Evolutionary conservation across 1,140 invertebrate genomes (phyloP).

Genomic region (Drosophila ambigua): DNA sequence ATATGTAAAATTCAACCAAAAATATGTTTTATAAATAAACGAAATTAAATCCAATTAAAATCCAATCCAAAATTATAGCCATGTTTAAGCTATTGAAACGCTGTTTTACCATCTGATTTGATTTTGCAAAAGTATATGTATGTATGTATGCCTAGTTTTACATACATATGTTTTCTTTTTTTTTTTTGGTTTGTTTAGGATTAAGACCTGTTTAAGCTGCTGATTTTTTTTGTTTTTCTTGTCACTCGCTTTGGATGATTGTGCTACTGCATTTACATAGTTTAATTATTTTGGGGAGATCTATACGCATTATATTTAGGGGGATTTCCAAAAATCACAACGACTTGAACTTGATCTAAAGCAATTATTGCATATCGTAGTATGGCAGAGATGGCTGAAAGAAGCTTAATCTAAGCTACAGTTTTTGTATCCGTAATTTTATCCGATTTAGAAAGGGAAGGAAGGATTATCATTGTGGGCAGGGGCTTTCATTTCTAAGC

Average conservation of each 20-base stretch:
- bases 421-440: background rate
- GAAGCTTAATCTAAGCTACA: slow-evolving; percentile 36
- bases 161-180: background rate
- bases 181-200: slow-evolving; percentile 14
- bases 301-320: slow-evolving; percentile 11
- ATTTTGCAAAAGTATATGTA: too few relatives aligned
- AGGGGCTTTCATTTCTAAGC: slow-evolving; percentile 20
- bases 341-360: slow-evolving; percentile 63
- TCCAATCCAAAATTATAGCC: too few relatives aligned
- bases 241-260: slow-evolving; percentile 73
- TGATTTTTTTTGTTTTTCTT: slow-evolving; percentile 37
- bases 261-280: slow-evolving; percentile 65
- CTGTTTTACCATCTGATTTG: too few relatives aligned
- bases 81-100: too few relatives aligned
- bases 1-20: slow-evolving; percentile 72
- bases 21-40: background rate
- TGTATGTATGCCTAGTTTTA: background rate
- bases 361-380: slow-evolving; percentile 59
- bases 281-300: slow-evolving; percentile 30
- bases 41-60: background rate
- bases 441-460: slow-evolving; percentile 24
- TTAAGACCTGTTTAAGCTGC: slow-evolving; percentile 53
- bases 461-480: slow-evolving; percentile 10
- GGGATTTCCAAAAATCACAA: slow-evolving; percentile 66
- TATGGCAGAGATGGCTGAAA: slow-evolving; percentile 51